Conservation (phyloP, 2,113 vertebrate species). For the Oreocharis arfaki region DNA sequence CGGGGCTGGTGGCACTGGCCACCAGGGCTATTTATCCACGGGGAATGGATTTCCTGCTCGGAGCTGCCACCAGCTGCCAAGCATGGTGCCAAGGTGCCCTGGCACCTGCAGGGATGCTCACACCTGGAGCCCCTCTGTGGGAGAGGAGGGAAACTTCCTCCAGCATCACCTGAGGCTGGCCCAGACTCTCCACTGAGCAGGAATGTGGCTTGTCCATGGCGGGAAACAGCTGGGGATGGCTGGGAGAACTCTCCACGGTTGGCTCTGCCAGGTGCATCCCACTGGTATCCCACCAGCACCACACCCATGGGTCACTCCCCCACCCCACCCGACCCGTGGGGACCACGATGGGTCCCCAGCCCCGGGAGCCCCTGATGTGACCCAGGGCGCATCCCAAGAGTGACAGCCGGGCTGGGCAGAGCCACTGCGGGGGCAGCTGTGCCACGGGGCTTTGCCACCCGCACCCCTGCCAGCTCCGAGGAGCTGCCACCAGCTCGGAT, state of each 20-base stretch:
- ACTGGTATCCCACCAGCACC: neutral
- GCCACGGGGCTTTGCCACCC: neutral
- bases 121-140: accelerated
- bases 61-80: neutral
- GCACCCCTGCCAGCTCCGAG: neutral
- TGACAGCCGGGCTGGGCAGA: neutral
- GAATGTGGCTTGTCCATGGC: accelerated
- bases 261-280: accelerated
- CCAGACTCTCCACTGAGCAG: accelerated
- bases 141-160: neutral
- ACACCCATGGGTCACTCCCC: neutral
- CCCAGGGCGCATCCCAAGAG: accelerated
- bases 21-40: accelerated
- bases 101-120: neutral
- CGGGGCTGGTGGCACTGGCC: neutral
- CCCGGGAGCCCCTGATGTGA: accelerated
- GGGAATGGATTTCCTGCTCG: accelerated
- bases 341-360: accelerated
- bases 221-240: accelerated
- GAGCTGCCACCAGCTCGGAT: neutral
- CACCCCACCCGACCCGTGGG: accelerated
- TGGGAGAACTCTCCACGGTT: accelerated
- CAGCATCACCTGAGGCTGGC: neutral
- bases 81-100: accelerated
- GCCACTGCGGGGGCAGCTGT: neutral